phyloP scores from a whole-genome alignment of 2,797 vertebrate species.

The Acanthiza pusilla region DNA sequence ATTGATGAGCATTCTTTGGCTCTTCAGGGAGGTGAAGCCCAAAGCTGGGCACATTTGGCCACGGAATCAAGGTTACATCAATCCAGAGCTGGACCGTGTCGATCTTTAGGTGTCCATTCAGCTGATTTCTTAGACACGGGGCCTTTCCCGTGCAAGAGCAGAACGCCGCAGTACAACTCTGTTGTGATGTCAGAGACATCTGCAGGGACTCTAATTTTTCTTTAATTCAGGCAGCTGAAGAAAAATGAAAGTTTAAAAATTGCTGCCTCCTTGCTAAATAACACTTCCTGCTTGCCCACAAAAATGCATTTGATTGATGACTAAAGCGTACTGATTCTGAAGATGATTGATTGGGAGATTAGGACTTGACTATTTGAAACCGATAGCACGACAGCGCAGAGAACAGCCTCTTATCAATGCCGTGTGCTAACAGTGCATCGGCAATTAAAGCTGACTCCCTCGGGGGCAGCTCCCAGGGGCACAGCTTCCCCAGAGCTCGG shows the following conservation, averaged over 20 bases:
- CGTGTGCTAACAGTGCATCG: neutral
- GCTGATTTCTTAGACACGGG: neutral
- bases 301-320: neutral
- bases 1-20: neutral
- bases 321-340: neutral
- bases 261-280: neutral
- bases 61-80: neutral
- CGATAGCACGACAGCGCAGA: neutral
- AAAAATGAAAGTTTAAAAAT: neutral
- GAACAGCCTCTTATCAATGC: neutral
- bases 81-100: neutral
- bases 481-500: neutral
- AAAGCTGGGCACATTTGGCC: neutral
- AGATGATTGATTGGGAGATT: conserved; percentile 23
- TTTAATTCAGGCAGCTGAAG: neutral
- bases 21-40: neutral
- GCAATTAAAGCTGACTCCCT: neutral
- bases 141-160: neutral
- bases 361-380: neutral
- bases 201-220: neutral
- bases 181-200: neutral
- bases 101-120: neutral
- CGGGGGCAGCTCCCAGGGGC: too few relatives aligned
- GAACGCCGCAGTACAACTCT: neutral
- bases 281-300: neutral